phyloP scores from a whole-genome alignment of 2,888 invertebrate species.

The Drosophila anomelani region DNA sequence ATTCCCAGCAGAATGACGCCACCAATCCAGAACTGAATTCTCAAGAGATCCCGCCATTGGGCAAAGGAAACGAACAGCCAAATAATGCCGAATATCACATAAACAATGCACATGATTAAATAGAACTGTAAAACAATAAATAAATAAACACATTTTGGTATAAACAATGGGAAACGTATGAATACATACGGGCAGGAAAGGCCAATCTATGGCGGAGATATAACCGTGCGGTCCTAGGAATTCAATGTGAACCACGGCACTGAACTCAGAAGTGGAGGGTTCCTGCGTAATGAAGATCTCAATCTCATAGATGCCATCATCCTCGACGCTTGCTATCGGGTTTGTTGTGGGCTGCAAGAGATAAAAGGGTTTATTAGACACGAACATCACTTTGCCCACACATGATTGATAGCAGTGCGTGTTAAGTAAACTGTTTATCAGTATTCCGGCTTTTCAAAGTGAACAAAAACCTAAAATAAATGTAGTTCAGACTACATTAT shows the following conservation, averaged over 20 bases:
- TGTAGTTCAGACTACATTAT: neutral
- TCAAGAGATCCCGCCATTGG: slow-evolving; percentile 95
- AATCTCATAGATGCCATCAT: slow-evolving; percentile 91
- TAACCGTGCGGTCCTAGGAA: slow-evolving; percentile 92
- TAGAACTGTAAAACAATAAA: slow-evolving; percentile 88
- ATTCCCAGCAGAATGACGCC: slow-evolving; percentile 94
- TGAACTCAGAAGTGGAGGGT: slow-evolving; percentile 85
- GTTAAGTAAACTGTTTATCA: slow-evolving; percentile 10
- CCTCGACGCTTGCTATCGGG: slow-evolving; percentile 86
- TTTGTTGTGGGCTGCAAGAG: slow-evolving; percentile 81
- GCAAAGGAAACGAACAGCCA: slow-evolving; percentile 94
- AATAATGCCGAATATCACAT: slow-evolving; percentile 91
- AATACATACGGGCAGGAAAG: slow-evolving; percentile 89
- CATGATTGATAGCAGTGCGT: neutral
- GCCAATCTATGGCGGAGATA: slow-evolving; percentile 95
- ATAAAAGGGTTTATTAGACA: neutral
- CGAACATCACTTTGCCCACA: neutral
- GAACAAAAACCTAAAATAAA: neutral
- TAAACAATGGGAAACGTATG: neutral
- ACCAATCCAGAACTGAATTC: slow-evolving; percentile 98
- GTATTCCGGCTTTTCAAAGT: neutral
- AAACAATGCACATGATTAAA: slow-evolving; percentile 94
- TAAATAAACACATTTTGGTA: neutral
- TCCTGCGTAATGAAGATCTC: slow-evolving; percentile 85
- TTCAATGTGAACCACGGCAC: slow-evolving; percentile 88